A percentile compares a stretch with the other conserved stretches of the same genome.
These are phyloP conservation scores for Catharus fuscescens DNA, from an alignment of 2,113 vertebrate species.

Conservation along the genomic window DNA sequence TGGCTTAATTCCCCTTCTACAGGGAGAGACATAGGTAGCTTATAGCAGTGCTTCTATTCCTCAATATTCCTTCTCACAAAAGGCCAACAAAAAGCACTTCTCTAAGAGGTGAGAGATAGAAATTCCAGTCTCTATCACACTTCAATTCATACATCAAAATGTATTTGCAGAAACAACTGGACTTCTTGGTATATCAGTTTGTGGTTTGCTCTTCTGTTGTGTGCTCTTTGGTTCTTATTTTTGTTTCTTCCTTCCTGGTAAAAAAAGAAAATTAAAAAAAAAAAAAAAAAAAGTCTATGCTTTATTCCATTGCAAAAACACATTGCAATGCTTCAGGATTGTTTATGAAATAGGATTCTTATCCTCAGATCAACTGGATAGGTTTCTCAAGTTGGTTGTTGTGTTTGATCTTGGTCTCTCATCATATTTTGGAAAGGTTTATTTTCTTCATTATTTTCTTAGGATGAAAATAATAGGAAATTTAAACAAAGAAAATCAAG, in stretches of 20 bases:
- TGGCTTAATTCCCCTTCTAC: neutral
- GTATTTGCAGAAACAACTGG: neutral
- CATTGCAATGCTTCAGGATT: neutral
- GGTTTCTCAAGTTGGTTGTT: neutral
- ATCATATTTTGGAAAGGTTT: neutral
- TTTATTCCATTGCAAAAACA: neutral
- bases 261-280: neutral
- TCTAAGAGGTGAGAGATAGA: neutral
- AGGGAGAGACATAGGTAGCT: neutral
- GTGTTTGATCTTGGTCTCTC: neutral
- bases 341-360: neutral
- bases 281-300: neutral
- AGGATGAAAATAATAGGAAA: neutral
- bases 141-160: neutral
- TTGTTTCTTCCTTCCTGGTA: neutral
- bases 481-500: neutral
- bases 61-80: neutral
- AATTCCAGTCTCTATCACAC: neutral
- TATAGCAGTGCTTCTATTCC: neutral
- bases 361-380: neutral
- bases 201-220: neutral
- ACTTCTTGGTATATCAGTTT: neutral
- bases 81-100: neutral
- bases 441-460: neutral
- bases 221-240: neutral